A percentile compares a stretch with the other conserved stretches of the same genome.
phyloP scores from a whole-genome alignment of 2,888 invertebrate species.

The Suillia variegata region DNA sequence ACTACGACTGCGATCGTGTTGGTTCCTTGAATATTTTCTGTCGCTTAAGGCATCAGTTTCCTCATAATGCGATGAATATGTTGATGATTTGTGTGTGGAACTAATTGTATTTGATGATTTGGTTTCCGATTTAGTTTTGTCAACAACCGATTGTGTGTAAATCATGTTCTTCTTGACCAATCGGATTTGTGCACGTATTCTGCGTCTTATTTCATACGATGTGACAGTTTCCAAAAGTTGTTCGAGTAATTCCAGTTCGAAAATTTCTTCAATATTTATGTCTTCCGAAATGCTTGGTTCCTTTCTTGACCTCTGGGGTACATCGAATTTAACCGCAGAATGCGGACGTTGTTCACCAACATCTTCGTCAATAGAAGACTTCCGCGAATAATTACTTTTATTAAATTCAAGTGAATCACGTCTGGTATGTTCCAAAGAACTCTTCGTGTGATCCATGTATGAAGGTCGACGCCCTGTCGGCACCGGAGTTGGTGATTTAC shows the following conservation, averaged over 20 bases:
- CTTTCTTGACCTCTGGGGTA: constrained; percentile 68
- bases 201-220: constrained; percentile 77
- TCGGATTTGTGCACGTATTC: constrained; percentile 78
- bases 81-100: constrained; percentile 25
- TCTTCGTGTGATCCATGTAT: constrained; percentile 61
- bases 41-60: constrained; percentile 27
- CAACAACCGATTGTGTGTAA: constrained; percentile 43
- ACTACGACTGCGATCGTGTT: constrained; percentile 22
- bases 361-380: constrained; percentile 49
- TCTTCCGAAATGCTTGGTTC: constrained; percentile 62
- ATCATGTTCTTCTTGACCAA: constrained; percentile 71
- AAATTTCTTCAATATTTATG: constrained; percentile 74
- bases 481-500: neutral
- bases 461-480: constrained; percentile 48
- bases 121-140: constrained; percentile 23
- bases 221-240: constrained; percentile 76
- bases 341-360: constrained; percentile 61
- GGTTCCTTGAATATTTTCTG: constrained; percentile 1
- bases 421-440: constrained; percentile 59
- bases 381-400: constrained; percentile 51
- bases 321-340: constrained; percentile 71
- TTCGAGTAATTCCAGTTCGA: constrained; percentile 73
- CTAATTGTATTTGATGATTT: constrained; percentile 20
- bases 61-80: constrained; percentile 26
- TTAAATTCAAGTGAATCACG: constrained; percentile 57